Evolutionary conservation across 2,888 invertebrate genomes (phyloP).

Genomic region (Plebejus anna): DNA sequence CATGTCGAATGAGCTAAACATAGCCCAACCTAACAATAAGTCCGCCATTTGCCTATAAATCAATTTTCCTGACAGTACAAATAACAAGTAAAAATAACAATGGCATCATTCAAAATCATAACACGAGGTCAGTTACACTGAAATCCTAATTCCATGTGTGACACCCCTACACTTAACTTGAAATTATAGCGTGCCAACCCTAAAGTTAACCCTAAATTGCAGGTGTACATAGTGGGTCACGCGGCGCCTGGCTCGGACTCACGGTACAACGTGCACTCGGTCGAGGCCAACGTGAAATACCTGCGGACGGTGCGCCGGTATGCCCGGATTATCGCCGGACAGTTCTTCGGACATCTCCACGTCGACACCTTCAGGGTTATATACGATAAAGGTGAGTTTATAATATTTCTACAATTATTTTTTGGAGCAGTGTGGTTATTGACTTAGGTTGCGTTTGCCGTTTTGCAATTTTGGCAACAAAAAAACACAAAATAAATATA

Average conservation of each 20-base stretch:
- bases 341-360: slow-evolving; percentile 95
- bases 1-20: no score
- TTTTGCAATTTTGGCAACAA: no score
- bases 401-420: neutral
- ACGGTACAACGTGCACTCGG: slow-evolving; percentile 84
- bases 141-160: neutral
- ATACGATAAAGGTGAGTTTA: slow-evolving; percentile 84
- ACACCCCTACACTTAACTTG: neutral
- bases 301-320: slow-evolving; percentile 86
- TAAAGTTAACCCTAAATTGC: slow-evolving; percentile 38
- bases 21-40: no score
- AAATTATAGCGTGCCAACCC: slow-evolving; percentile 63
- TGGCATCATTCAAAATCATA: no score
- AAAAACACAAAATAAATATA: no score
- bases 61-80: no score
- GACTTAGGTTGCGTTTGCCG: neutral
- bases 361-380: slow-evolving; percentile 94
- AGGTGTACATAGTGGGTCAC: slow-evolving; percentile 95
- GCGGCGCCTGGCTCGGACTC: slow-evolving; percentile 94
- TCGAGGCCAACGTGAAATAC: slow-evolving; percentile 88
- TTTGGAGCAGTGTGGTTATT: neutral
- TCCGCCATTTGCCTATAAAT: no score
- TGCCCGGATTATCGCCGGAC: slow-evolving; percentile 90
- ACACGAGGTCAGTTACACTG: no score
- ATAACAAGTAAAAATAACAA: no score